Conservation (phyloP, 2,888 invertebrate genomes). For the Acrobeloides nanus region DNA sequence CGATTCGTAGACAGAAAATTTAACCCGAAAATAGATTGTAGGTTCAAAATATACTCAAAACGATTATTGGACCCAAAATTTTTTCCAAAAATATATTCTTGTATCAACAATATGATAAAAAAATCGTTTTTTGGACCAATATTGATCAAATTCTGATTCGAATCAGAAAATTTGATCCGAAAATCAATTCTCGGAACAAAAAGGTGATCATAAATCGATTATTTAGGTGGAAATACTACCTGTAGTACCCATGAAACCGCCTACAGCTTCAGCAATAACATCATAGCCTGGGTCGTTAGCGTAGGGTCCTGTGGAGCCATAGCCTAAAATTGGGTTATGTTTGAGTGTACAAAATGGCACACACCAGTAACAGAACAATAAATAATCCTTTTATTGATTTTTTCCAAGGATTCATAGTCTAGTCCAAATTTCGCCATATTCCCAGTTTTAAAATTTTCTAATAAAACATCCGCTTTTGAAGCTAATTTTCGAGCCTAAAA, state of each 20-base stretch:
- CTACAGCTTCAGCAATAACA: constrained; percentile 84
- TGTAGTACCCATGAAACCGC: constrained; percentile 80
- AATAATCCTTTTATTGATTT: constrained; percentile 70
- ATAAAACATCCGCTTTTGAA: constrained; percentile 72
- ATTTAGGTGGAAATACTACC: constrained; percentile 58
- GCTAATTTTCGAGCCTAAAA: constrained; percentile 62
- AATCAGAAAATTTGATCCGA: too few relatives aligned
- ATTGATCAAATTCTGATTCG: too few relatives aligned
- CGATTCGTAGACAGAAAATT: too few relatives aligned
- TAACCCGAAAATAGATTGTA: too few relatives aligned
- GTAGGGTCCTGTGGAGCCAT: constrained; percentile 80
- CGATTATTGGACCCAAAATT: too few relatives aligned
- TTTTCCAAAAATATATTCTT: too few relatives aligned
- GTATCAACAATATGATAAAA: too few relatives aligned
- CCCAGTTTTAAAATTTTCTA: constrained; percentile 90
- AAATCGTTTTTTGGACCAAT: too few relatives aligned
- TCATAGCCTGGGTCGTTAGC: constrained; percentile 83
- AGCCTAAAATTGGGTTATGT: constrained; percentile 59
- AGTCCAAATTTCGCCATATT: constrained; percentile 70
- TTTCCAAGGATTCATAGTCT: constrained; percentile 70
- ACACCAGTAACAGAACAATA: constrained; percentile 81
- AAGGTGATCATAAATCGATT: too few relatives aligned
- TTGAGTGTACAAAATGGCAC: background rate
- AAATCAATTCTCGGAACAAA: too few relatives aligned
- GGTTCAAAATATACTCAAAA: too few relatives aligned